Percentiles rank a stretch among this genome's conserved stretches.
phyloP scores from a whole-genome alignment of 2,797 vertebrate genomes.

The Odontamblyopus lacepedii region DNA sequence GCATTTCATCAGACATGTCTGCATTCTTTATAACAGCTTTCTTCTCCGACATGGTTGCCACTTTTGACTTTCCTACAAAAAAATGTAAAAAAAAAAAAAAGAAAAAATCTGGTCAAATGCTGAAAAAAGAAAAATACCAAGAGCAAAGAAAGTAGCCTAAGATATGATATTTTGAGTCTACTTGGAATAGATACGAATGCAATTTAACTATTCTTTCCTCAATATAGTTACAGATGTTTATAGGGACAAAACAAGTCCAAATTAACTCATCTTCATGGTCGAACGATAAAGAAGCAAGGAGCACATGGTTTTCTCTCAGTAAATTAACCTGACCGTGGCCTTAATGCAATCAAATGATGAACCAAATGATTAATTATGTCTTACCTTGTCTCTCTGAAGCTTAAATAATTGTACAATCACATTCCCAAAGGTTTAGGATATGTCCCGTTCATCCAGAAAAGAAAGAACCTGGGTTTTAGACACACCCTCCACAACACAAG shows the following conservation, averaged over 20 bases:
- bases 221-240: neutral
- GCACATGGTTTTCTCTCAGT: neutral
- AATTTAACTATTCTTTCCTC: neutral
- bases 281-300: neutral
- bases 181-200: neutral
- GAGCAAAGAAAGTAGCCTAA: neutral
- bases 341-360: neutral
- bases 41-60: slow-evolving; percentile 91
- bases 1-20: slow-evolving; percentile 99
- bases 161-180: neutral
- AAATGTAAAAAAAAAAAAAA: neutral
- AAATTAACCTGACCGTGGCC: neutral
- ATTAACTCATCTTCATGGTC: neutral
- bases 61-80: slow-evolving; percentile 41
- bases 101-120: neutral
- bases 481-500: slow-evolving; percentile 74
- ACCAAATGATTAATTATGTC: neutral
- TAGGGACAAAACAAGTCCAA: neutral
- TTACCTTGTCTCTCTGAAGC: slow-evolving; percentile 46
- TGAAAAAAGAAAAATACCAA: neutral
- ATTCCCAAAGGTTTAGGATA: slow-evolving; percentile 49
- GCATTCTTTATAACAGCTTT: slow-evolving; percentile 99
- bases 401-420: slow-evolving; percentile 43
- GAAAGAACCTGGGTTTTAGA: slow-evolving; percentile 60
- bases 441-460: slow-evolving; percentile 59